Evolutionary conservation across 2,113 vertebrate species (phyloP).

Genomic region (Pluvialis apricaria): DNA sequence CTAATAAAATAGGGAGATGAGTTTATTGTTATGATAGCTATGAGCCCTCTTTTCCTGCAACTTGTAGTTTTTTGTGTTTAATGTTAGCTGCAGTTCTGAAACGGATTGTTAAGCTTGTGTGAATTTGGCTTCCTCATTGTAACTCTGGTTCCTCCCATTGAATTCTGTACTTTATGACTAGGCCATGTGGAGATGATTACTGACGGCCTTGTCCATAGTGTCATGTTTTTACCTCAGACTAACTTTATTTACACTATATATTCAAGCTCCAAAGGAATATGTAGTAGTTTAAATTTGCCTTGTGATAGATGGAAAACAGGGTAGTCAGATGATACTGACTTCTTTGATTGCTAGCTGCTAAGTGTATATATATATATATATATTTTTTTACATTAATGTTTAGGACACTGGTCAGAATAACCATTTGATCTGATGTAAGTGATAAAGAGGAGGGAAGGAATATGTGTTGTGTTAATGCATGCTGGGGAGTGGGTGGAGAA

Average conservation of each 20-base stretch:
- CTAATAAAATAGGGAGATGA: background rate
- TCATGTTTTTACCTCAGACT: background rate
- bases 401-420: background rate
- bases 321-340: background rate
- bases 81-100: background rate
- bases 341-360: background rate
- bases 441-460: background rate
- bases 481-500: background rate
- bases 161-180: background rate
- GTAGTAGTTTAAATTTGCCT: background rate
- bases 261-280: background rate
- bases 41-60: background rate
- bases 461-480: background rate
- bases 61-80: background rate
- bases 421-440: background rate
- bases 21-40: background rate
- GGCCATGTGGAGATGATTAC: background rate
- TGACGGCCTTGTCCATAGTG: background rate
- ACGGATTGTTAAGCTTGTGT: background rate
- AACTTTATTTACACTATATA: background rate
- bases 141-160: background rate
- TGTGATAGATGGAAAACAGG: background rate
- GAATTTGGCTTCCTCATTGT: background rate
- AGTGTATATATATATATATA: no score
- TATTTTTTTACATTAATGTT: background rate